Evolutionary conservation across 2,797 vertebrate species (phyloP), one percentile per base, ranked within the genome.

Genomic region (Mustela erminea): DNA sequence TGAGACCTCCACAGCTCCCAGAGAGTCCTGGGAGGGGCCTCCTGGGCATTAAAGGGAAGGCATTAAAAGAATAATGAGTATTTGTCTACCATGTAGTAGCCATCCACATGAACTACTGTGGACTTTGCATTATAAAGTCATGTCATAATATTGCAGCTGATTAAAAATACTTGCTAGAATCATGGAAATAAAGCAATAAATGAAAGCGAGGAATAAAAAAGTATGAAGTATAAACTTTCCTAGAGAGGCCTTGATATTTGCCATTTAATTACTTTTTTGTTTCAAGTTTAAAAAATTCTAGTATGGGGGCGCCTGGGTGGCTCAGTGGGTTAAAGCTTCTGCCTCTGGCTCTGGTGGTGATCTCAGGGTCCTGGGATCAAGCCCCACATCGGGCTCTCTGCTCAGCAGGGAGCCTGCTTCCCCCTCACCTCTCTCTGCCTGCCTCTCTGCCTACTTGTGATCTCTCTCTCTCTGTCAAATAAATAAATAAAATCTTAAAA

Each of bases 101-200:
- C n/a, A 64, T 78, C 35, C 75, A 78, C 82, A 83, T 82, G 56
- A 95, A 93, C 68, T 70, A 93, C 27, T 35, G 29, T 96, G 49
- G 56, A 56, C 23, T 41, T 85, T 84, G 72, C 46, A 52, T 81
- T 75, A 86, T 20, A 64, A 92, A 94, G 54, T 35, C 17, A 46
- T 54, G 66, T 25, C 15, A 46, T 49, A 62, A 58, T 93, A 90
- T 90, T 78, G 74, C 56, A 78, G 27, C 25, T n/a, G 27, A 92
- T 43, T 92, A 58, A 70, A 90, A 96, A 68, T 29, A 75, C 25
- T 93, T 94, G 20, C 9, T 66, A 66, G 80, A n/a, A 54, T 75
- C 13, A 54, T 35, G 77, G 46, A 27, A 88, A 35, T 80, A 68
- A 91, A 82, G 9, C 11, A 70, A 75, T 75, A 49, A 46, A 58